These are phyloP conservation scores for Drosophila takahashii DNA, from an alignment of 1,140 invertebrate species.

Conservation along the genomic window DNA sequence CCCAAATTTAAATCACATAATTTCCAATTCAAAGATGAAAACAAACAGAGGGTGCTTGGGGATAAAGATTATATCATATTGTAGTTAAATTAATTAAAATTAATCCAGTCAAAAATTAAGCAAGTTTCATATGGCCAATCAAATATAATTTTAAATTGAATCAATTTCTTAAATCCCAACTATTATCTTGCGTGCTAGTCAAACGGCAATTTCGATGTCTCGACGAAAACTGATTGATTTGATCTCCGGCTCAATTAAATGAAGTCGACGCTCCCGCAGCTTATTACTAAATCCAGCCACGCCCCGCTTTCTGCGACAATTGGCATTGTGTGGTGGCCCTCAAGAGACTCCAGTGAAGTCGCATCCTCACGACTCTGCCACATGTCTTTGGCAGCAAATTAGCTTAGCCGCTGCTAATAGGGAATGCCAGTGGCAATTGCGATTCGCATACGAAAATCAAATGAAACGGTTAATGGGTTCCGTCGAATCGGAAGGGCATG, in stretches of 20 bases:
- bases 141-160: too few relatives aligned
- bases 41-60: too few relatives aligned
- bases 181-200: background rate
- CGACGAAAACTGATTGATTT: slow-evolving; percentile 28
- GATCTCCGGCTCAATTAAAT: slow-evolving; percentile 39
- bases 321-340: slow-evolving; percentile 22
- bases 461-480: slow-evolving; percentile 75
- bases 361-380: slow-evolving; percentile 48
- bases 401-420: slow-evolving; percentile 69
- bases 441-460: slow-evolving; percentile 78
- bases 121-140: background rate
- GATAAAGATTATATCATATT: too few relatives aligned
- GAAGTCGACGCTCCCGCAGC: slow-evolving; percentile 15
- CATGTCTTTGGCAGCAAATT: slow-evolving; percentile 72
- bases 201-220: slow-evolving; percentile 5
- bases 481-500: slow-evolving; percentile 50
- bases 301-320: slow-evolving; percentile 32
- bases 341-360: slow-evolving; percentile 25
- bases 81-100: too few relatives aligned
- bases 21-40: too few relatives aligned
- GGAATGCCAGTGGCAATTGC: slow-evolving; percentile 72
- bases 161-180: background rate
- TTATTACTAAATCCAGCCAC: slow-evolving; percentile 35
- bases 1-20: too few relatives aligned
- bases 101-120: too few relatives aligned